phyloP scores from a whole-genome alignment of 2,888 invertebrate species.

The Epirrita christyi region DNA sequence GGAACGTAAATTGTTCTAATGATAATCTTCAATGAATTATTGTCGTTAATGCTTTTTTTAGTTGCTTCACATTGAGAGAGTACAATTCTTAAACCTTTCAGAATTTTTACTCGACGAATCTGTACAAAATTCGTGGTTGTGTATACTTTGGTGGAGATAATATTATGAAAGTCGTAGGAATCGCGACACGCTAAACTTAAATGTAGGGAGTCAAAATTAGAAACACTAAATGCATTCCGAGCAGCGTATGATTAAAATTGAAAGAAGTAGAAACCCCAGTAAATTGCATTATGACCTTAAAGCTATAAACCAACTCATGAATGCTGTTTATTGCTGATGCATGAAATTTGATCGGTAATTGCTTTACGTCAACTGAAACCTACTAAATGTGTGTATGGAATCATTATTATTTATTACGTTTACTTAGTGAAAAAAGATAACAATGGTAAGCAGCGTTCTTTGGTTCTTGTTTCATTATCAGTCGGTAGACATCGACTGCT shows the following conservation, averaged over 20 bases:
- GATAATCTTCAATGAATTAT: conserved; percentile 10
- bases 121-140: too few relatives aligned
- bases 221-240: neutral
- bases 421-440: too few relatives aligned
- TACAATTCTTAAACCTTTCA: too few relatives aligned
- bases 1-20: conserved; percentile 8
- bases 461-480: too few relatives aligned
- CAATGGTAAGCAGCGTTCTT: too few relatives aligned
- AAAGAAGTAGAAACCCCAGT: neutral
- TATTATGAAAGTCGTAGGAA: neutral
- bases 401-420: too few relatives aligned
- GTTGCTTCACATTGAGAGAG: neutral
- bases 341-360: conserved; percentile 4
- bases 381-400: too few relatives aligned
- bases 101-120: too few relatives aligned
- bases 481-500: too few relatives aligned
- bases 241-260: neutral
- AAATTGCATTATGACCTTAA: neutral
- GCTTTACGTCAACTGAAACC: neutral
- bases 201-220: neutral
- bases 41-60: neutral
- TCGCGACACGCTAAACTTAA: neutral
- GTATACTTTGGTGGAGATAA: neutral
- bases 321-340: conserved; percentile 1
- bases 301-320: neutral